Conservation (phyloP, 1,140 invertebrate species). For the Aphidius gifuensis region DNA sequence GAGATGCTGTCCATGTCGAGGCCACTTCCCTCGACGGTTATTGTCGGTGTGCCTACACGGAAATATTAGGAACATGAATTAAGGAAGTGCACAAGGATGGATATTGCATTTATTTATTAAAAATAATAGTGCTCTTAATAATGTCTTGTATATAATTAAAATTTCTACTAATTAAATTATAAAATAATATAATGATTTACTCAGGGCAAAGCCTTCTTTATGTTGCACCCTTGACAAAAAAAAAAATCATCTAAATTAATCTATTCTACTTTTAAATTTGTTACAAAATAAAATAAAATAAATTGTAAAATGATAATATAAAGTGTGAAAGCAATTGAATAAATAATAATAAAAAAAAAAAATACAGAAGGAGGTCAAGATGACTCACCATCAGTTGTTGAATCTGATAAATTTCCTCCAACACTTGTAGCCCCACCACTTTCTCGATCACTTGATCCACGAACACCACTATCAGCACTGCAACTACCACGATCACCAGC, state of each 20-base stretch:
- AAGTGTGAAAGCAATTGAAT: neutral
- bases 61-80: slow-evolving; percentile 40
- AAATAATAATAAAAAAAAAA: neutral
- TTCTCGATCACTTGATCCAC: slow-evolving; percentile 77
- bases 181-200: neutral
- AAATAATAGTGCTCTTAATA: neutral
- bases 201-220: slow-evolving; percentile 24
- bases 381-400: slow-evolving; percentile 68
- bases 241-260: no score
- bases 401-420: slow-evolving; percentile 73
- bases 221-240: slow-evolving; percentile 25
- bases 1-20: slow-evolving; percentile 73
- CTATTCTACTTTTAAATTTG: no score
- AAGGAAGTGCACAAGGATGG: slow-evolving; percentile 8
- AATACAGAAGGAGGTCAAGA: neutral
- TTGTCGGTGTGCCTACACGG: slow-evolving; percentile 62
- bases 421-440: slow-evolving; percentile 69
- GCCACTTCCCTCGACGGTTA: slow-evolving; percentile 62
- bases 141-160: neutral
- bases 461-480: slow-evolving; percentile 81
- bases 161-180: neutral
- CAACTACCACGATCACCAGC: slow-evolving; percentile 78
- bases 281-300: neutral
- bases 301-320: slow-evolving; percentile 3
- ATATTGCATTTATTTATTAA: slow-evolving; percentile 15